Percentiles rank a stretch among this genome's conserved stretches.
Evolutionary conservation across 2,888 invertebrate species (phyloP).

Genomic region (Aromia moschata): DNA sequence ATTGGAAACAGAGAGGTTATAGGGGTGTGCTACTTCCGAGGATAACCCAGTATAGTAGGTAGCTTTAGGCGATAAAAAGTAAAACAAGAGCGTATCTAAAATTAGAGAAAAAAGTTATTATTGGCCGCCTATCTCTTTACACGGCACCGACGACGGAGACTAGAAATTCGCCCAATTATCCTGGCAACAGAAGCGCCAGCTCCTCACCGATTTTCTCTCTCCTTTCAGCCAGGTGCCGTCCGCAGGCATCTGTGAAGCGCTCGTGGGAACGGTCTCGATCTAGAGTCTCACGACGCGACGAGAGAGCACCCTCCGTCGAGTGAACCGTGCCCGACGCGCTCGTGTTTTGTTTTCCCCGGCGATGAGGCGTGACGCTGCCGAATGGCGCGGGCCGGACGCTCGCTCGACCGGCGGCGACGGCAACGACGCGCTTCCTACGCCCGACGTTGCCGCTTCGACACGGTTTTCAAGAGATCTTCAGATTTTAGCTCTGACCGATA

Average conservation of each 20-base stretch:
- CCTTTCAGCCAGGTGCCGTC: constrained; percentile 46
- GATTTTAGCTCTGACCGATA: too few species aligned
- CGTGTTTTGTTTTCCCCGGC: constrained; percentile 45
- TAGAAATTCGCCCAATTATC: too few species aligned
- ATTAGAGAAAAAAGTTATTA: too few species aligned
- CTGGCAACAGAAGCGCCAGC: constrained; percentile 7
- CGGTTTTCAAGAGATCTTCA: too few species aligned
- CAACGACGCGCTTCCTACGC: constrained; percentile 43
- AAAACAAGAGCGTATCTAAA: too few species aligned
- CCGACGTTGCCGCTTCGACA: too few species aligned
- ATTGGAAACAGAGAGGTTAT: too few species aligned
- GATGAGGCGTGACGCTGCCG: constrained; percentile 43
- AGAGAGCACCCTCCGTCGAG: constrained; percentile 44
- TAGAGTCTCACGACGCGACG: constrained; percentile 50
- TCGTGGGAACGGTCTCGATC: constrained; percentile 50
- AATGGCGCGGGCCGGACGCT: constrained; percentile 49
- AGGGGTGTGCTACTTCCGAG: too few species aligned
- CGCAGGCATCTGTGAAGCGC: constrained; percentile 48
- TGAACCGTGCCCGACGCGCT: constrained; percentile 39
- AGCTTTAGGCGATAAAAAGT: too few species aligned
- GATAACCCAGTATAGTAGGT: too few species aligned
- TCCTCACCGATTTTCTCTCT: constrained; percentile 30
- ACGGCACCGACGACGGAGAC: too few species aligned
- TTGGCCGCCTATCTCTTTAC: too few species aligned
- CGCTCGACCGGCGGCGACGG: constrained; percentile 49